Percentiles rank a stretch among this genome's conserved stretches.
These are phyloP conservation scores for Parapsyche elsis DNA, from an alignment of 1,140 invertebrate genomes.

Conservation along the genomic window DNA sequence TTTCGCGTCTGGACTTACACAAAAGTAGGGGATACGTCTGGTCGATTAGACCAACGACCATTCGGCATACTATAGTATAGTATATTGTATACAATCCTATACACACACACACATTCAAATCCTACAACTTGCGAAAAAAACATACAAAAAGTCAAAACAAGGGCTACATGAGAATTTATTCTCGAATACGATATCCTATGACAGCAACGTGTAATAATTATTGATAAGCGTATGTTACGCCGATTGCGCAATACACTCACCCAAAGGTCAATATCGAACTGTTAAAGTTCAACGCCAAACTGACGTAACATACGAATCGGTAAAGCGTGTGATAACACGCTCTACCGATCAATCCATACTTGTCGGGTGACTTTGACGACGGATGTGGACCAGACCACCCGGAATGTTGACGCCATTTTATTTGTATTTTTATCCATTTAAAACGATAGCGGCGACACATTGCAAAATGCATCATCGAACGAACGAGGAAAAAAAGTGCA, in stretches of 20 bases:
- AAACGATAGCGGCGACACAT: neutral
- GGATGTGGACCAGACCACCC: neutral
- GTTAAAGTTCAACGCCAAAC: too few species aligned
- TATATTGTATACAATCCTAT: neutral
- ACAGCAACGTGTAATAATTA: too few species aligned
- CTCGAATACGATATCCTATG: too few species aligned
- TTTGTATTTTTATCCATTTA: neutral
- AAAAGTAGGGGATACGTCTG: constrained; percentile 37
- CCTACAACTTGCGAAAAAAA: neutral
- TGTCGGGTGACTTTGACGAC: neutral
- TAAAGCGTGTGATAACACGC: too few species aligned
- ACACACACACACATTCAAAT: neutral
- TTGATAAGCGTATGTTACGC: too few species aligned
- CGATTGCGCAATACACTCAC: too few species aligned
- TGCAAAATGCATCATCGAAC: neutral
- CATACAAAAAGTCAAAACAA: neutral
- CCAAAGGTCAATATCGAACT: too few species aligned
- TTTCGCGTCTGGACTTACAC: constrained; percentile 42
- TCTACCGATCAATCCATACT: too few species aligned
- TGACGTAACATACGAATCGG: too few species aligned
- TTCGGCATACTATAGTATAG: neutral
- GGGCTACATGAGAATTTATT: too few species aligned
- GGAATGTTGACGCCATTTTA: constrained; percentile 3
- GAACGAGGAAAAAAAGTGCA: neutral
- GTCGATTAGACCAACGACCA: constrained; percentile 33